phyloP scores from a whole-genome alignment of 1,140 invertebrate genomes.

The Bactericera cockerelli region DNA sequence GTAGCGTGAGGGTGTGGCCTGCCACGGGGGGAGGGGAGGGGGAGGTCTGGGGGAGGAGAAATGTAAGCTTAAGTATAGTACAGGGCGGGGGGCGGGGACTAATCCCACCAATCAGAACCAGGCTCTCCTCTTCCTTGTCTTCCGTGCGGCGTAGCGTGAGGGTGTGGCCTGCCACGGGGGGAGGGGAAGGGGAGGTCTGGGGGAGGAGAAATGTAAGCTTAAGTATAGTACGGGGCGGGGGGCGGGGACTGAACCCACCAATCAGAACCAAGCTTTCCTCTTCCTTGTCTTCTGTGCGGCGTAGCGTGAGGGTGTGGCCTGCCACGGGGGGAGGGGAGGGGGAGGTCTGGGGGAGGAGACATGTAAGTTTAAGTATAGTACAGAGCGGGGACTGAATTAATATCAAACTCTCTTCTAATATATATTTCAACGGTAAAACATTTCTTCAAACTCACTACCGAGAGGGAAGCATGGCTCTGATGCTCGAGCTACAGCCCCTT shows the following conservation, averaged over 20 bases:
- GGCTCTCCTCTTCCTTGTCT: constrained; percentile 51
- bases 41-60: constrained; percentile 15
- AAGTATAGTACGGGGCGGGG: too few relatives aligned
- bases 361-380: too few relatives aligned
- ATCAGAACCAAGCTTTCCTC: constrained; percentile 66
- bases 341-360: constrained; percentile 15
- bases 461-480: too few relatives aligned
- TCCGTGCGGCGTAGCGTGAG: constrained; percentile 50
- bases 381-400: constrained; percentile 61
- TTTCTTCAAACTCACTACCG: too few relatives aligned
- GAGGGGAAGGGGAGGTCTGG: constrained; percentile 31
- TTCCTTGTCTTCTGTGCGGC: constrained; percentile 42
- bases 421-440: too few relatives aligned
- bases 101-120: constrained; percentile 79
- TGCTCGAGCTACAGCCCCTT: too few relatives aligned
- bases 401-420: constrained; percentile 56
- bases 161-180: constrained; percentile 70
- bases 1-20: constrained; percentile 73
- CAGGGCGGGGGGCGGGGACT: constrained; percentile 58
- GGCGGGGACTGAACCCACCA: constrained; percentile 69
- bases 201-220: constrained; percentile 11
- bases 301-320: constrained; percentile 73
- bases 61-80: too few relatives aligned
- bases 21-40: constrained; percentile 50
- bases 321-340: constrained; percentile 50